Percentiles rank a stretch among this genome's conserved stretches.
Evolutionary conservation across 2,113 vertebrate species (phyloP).

Genomic region (Meleagris gallopavo): DNA sequence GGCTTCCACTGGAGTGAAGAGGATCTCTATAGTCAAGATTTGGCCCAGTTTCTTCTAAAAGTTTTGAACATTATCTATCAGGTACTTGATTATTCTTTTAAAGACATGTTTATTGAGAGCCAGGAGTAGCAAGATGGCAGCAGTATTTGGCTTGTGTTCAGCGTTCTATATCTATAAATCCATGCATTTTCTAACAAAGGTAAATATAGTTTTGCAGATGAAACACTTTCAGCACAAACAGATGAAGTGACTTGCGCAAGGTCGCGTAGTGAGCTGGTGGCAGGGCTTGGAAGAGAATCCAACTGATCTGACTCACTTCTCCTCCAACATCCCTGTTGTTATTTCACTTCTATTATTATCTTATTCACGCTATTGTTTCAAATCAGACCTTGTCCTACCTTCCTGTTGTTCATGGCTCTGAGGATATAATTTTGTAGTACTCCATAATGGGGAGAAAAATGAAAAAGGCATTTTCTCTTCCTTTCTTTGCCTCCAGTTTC

Average conservation of each 20-base stretch:
- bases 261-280: neutral
- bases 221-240: neutral
- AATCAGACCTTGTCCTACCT: neutral
- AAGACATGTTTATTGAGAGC: neutral
- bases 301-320: neutral
- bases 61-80: neutral
- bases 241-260: neutral
- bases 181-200: neutral
- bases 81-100: neutral
- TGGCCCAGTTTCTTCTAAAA: neutral
- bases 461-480: neutral
- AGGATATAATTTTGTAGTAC: neutral
- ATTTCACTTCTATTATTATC: neutral
- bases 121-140: neutral
- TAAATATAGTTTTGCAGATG: neutral
- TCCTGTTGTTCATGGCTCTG: neutral
- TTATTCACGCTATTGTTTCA: neutral
- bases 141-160: neutral
- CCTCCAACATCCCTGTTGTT: neutral
- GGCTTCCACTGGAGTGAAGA: neutral
- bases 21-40: neutral
- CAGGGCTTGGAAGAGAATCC: neutral
- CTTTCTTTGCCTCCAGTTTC: neutral
- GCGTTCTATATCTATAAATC: neutral
- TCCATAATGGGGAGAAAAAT: neutral